Evolutionary conservation across 2,888 invertebrate species (phyloP).

Genomic region (Sussaba pulchella): DNA sequence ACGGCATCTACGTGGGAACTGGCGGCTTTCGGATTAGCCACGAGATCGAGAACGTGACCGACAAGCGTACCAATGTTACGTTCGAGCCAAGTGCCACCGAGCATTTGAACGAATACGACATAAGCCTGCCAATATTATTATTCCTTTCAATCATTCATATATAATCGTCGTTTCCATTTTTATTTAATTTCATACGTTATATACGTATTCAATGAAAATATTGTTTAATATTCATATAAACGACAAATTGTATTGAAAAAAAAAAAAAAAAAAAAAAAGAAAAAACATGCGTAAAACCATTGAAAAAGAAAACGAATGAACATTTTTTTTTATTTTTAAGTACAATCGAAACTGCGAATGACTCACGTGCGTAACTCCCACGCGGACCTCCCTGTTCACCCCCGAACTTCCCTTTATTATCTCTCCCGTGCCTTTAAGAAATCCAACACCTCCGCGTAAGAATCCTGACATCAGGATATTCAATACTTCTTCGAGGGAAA

Average conservation of each 20-base stretch:
- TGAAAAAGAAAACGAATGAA: too few relatives aligned
- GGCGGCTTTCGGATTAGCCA: conserved; percentile 97
- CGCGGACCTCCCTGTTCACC: conserved; percentile 97
- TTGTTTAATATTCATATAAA: too few relatives aligned
- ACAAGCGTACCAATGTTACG: conserved; percentile 94
- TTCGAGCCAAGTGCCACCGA: conserved; percentile 98
- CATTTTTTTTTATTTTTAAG: background rate
- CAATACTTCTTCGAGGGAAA: conserved; percentile 95
- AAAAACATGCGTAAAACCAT: conserved; percentile 1
- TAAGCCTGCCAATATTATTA: conserved; percentile 90
- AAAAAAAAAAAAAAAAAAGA: background rate
- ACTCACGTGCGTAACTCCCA: conserved; percentile 98
- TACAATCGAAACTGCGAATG: conserved; percentile 23
- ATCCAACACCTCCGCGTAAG: conserved; percentile 96
- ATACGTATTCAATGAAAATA: too few relatives aligned
- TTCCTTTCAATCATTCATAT: too few relatives aligned
- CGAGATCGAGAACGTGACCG: conserved; percentile 96
- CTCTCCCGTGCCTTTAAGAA: conserved; percentile 96
- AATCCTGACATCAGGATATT: conserved; percentile 97
- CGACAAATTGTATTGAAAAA: background rate
- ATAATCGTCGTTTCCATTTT: too few relatives aligned
- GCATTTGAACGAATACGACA: conserved; percentile 96
- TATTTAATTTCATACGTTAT: too few relatives aligned
- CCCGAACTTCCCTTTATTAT: conserved; percentile 98
- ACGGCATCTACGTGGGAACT: conserved; percentile 99